Percentiles rank a stretch among this genome's conserved stretches.
Evolutionary conservation across 2,888 invertebrate genomes (phyloP).

Genomic region (Clepsis dumicolana): DNA sequence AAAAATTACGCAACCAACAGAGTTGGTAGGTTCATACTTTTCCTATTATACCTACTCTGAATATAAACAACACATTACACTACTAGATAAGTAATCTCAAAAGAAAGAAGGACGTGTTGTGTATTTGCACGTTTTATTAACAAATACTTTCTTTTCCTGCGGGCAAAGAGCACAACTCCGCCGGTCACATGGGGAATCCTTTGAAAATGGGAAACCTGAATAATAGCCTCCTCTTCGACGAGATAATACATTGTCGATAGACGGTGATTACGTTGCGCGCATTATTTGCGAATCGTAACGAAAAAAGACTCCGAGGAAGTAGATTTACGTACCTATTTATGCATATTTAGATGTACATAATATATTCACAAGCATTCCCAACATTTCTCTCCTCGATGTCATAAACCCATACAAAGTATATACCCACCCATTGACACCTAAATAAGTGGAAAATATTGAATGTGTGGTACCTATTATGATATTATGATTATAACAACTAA

Average conservation of each 20-base stretch:
- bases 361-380: neutral
- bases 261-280: conserved; percentile 38
- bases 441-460: too few relatives aligned
- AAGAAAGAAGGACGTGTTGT: conserved; percentile 33
- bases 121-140: conserved; percentile 31
- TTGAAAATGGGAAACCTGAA: conserved; percentile 43
- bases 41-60: too few relatives aligned
- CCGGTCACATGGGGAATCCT: conserved; percentile 44
- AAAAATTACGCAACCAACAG: neutral
- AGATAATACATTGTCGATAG: conserved; percentile 44
- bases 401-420: too few relatives aligned
- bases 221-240: conserved; percentile 43
- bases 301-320: conserved; percentile 24
- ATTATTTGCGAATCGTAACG: conserved; percentile 40
- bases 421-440: too few relatives aligned
- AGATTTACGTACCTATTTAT: conserved; percentile 24
- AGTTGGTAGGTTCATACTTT: too few relatives aligned
- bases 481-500: too few relatives aligned
- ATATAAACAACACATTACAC: neutral
- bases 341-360: neutral
- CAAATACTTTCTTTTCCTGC: conserved; percentile 34
- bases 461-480: too few relatives aligned
- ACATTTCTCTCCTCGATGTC: too few relatives aligned
- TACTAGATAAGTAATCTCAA: conserved; percentile 24
- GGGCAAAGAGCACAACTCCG: conserved; percentile 39